Conservation (phyloP, 2,888 invertebrate species). For the Alcis repandata region DNA sequence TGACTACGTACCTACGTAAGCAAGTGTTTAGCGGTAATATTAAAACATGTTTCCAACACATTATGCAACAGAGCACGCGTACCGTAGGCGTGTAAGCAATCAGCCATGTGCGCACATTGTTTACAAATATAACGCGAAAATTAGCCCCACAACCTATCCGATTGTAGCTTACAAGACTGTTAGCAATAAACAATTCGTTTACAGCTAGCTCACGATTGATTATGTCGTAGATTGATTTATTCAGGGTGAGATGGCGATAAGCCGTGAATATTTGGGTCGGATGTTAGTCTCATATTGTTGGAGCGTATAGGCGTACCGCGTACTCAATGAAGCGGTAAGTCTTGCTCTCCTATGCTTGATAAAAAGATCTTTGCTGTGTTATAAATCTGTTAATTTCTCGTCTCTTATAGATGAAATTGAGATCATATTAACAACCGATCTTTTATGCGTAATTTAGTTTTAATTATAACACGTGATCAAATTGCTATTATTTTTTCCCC, state of each 20-base stretch:
- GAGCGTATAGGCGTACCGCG: background rate
- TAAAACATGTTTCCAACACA: conserved; percentile 28
- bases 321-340: too few relatives aligned
- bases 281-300: conserved; percentile 6
- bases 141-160: conserved; percentile 55
- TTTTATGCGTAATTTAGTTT: too few relatives aligned
- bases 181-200: conserved; percentile 35
- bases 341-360: too few relatives aligned
- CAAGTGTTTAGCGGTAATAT: conserved; percentile 14
- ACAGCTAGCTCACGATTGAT: conserved; percentile 23
- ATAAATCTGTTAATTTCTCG: too few relatives aligned
- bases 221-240: conserved; percentile 29
- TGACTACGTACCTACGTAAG: conserved; percentile 10
- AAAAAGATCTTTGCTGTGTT: too few relatives aligned
- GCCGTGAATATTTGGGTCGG: conserved; percentile 1
- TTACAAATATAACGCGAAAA: conserved; percentile 64
- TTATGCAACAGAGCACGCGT: conserved; percentile 51
- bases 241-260: conserved; percentile 15
- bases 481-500: too few relatives aligned
- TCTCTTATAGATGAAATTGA: too few relatives aligned
- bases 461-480: too few relatives aligned
- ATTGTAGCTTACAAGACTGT: conserved; percentile 42
- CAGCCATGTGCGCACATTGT: conserved; percentile 60
- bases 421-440: too few relatives aligned
- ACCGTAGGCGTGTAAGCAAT: conserved; percentile 63